A percentile compares a stretch with the other conserved stretches of the same genome.
These are phyloP conservation scores for Chloropsis hardwickii DNA, from an alignment of 2,113 vertebrate species.

Conservation along the genomic window DNA sequence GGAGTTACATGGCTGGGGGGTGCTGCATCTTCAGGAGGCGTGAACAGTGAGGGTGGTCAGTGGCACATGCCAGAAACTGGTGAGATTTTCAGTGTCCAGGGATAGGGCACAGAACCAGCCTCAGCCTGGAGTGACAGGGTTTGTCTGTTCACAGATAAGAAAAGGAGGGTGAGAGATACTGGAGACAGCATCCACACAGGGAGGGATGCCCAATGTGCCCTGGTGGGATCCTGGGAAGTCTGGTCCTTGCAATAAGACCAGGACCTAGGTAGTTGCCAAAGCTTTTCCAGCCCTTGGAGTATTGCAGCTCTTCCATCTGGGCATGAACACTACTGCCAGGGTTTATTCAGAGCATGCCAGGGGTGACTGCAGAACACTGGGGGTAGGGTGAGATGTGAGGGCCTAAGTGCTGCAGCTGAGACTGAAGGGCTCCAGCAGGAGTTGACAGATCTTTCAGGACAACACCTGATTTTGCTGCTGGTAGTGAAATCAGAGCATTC, in stretches of 20 bases:
- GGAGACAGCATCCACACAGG: fast-evolving
- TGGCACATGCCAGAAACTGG: neutral
- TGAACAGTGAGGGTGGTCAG: fast-evolving
- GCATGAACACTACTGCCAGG: neutral
- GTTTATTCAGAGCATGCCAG: neutral
- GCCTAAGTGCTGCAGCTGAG: neutral
- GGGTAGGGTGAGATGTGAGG: fast-evolving
- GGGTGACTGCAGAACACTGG: neutral
- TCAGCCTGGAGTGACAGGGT: fast-evolving
- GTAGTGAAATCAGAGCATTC: neutral
- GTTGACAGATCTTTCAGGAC: too few relatives aligned
- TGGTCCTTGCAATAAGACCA: neutral
- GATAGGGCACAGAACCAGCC: neutral
- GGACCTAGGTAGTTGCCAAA: neutral
- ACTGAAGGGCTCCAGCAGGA: neutral
- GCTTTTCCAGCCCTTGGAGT: neutral
- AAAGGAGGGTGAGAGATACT: neutral
- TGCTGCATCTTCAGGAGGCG: neutral
- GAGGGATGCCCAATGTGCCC: too few relatives aligned
- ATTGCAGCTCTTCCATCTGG: neutral
- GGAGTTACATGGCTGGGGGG: fast-evolving
- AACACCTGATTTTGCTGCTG: neutral
- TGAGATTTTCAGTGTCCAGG: neutral
- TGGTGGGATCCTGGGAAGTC: neutral
- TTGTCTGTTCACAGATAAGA: neutral